Evolutionary conservation across 37 sponge, comb jelly and placozoan species (phyloP).

Genomic region (Spongilla lacustris): DNA sequence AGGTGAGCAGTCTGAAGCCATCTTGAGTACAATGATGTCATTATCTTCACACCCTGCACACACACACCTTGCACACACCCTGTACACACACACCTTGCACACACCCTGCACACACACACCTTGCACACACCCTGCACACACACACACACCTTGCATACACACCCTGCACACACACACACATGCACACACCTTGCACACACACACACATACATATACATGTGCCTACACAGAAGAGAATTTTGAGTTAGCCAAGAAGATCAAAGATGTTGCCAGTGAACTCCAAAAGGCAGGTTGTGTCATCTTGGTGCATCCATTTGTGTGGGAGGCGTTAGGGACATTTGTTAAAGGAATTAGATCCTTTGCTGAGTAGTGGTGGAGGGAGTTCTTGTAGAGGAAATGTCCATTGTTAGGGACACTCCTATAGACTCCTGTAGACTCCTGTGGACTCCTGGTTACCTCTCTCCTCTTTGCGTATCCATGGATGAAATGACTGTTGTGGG

Average conservation of each 20-base stretch:
- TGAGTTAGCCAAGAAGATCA: slow-evolving; percentile 68
- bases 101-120: neutral
- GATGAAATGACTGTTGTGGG: no score
- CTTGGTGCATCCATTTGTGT: neutral
- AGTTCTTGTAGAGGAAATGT: no score
- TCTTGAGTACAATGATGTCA: no score
- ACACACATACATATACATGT: neutral
- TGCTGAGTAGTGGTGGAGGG: no score
- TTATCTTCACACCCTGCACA: neutral
- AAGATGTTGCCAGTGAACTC: slow-evolving; percentile 65
- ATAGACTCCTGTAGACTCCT: no score
- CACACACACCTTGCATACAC: neutral
- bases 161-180: neutral
- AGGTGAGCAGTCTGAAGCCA: no score
- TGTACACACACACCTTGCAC: neutral
- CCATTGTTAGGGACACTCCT: no score
- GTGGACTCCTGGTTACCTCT: no score
- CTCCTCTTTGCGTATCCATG: no score
- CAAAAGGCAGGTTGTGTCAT: slow-evolving; percentile 33
- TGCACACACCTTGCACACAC: neutral
- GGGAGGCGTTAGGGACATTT: no score
- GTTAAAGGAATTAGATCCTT: no score
- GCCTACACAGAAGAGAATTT: slow-evolving; percentile 57
- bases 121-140: neutral
- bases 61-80: neutral